Evolutionary conservation across 2,888 invertebrate genomes (phyloP).

Genomic region (Octonoba sinensis): DNA sequence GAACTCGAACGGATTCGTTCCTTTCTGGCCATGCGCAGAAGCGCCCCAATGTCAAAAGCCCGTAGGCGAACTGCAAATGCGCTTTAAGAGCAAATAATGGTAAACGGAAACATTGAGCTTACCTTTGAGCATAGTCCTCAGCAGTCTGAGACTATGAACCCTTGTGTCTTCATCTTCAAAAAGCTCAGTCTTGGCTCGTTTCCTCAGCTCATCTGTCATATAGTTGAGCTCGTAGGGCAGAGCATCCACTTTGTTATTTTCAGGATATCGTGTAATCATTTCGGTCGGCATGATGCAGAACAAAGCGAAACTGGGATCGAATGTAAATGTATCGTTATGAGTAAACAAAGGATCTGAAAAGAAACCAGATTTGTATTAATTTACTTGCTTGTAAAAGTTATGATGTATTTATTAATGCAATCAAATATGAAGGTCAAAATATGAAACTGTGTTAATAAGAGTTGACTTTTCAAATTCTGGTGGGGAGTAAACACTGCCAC

Average conservation of each 20-base stretch:
- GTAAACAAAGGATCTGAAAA: neutral
- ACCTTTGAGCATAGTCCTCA: conserved; percentile 45
- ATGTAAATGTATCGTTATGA: too few species aligned
- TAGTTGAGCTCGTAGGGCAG: conserved; percentile 41
- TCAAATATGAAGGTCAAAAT: too few species aligned
- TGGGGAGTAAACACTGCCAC: too few species aligned
- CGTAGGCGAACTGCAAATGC: too few species aligned
- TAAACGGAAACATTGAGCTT: neutral
- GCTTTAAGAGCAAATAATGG: too few species aligned
- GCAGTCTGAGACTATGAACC: conserved; percentile 35
- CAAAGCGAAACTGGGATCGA: neutral
- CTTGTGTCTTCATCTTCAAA: conserved; percentile 56
- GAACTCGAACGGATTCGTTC: too few species aligned
- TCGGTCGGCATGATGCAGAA: conserved; percentile 6
- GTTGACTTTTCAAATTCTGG: too few species aligned
- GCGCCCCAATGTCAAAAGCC: too few species aligned
- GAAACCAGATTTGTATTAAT: neutral
- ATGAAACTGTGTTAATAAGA: too few species aligned
- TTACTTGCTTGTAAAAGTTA: neutral
- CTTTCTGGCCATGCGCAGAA: too few species aligned
- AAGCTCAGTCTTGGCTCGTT: conserved; percentile 40
- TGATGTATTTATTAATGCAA: neutral
- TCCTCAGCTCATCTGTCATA: conserved; percentile 39
- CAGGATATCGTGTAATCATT: neutral
- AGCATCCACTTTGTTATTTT: neutral